These are phyloP conservation scores for Pseudochirops corinnae DNA, from an alignment of 2,797 vertebrate species.

Conservation along the genomic window DNA sequence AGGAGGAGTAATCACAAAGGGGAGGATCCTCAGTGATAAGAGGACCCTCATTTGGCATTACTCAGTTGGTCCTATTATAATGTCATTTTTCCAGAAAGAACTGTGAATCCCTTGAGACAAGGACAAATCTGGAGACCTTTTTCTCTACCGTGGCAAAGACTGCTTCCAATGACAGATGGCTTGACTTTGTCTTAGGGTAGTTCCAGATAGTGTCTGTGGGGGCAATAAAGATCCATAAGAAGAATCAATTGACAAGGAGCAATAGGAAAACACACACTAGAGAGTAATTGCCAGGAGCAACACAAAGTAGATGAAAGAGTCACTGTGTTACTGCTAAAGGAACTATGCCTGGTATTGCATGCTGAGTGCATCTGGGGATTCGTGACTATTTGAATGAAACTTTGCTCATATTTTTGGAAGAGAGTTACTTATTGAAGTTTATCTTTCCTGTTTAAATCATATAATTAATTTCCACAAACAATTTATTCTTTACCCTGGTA, in stretches of 20 bases:
- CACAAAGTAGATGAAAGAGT: neutral
- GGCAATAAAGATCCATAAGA: neutral
- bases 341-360: neutral
- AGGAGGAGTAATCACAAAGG: neutral
- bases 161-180: neutral
- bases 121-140: neutral
- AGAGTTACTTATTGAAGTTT: neutral
- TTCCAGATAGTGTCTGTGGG: neutral
- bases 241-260: neutral
- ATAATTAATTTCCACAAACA: neutral
- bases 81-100: neutral
- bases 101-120: neutral
- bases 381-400: neutral
- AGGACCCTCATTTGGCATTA: neutral
- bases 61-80: neutral
- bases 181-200: neutral
- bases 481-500: neutral
- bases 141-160: neutral
- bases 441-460: neutral
- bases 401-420: neutral
- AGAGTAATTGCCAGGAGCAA: neutral
- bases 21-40: neutral
- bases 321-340: neutral
- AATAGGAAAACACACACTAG: neutral
- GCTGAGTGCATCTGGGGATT: neutral